phyloP scores from a whole-genome alignment of 2,888 invertebrate species.

The Catotricha subobsoleta region DNA sequence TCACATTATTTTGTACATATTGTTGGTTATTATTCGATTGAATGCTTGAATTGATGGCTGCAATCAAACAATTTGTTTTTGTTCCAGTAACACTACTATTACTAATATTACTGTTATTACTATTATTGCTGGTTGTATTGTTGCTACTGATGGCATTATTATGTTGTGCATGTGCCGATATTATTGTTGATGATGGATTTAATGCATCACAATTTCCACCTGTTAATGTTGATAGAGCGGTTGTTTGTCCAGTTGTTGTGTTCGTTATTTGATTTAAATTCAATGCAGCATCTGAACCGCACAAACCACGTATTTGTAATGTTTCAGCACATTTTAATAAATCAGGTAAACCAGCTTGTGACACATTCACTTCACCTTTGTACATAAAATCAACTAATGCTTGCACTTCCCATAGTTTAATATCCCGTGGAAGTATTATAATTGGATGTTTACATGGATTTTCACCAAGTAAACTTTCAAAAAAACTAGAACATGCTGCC shows the following conservation, averaged over 20 bases:
- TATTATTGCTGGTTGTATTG: background rate
- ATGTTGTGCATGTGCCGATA: background rate
- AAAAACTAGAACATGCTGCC: slow-evolving; percentile 70
- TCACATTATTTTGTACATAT: no score
- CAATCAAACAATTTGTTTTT: no score
- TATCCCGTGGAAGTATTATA: slow-evolving; percentile 61
- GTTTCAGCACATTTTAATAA: slow-evolving; percentile 70
- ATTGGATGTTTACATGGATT: slow-evolving; percentile 78
- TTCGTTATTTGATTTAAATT: slow-evolving; percentile 8
- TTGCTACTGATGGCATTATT: background rate
- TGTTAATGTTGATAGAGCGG: slow-evolving; percentile 18
- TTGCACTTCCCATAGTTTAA: slow-evolving; percentile 70
- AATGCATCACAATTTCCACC: slow-evolving; percentile 4
- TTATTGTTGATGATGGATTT: slow-evolving; percentile 3
- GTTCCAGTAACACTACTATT: no score
- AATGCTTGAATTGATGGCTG: no score
- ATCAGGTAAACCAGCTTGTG: slow-evolving; percentile 65
- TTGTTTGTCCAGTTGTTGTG: slow-evolving; percentile 25
- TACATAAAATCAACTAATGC: slow-evolving; percentile 81
- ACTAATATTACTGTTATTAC: background rate
- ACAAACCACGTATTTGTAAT: slow-evolving; percentile 53
- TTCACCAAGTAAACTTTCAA: slow-evolving; percentile 59
- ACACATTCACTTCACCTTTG: slow-evolving; percentile 74
- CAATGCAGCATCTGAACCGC: slow-evolving; percentile 6
- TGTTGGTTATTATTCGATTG: no score